Evolutionary conservation across 30 jellyfish, hydroid and myxozoan genomes (phyloP).

Genomic region (Aurelia sp.): DNA sequence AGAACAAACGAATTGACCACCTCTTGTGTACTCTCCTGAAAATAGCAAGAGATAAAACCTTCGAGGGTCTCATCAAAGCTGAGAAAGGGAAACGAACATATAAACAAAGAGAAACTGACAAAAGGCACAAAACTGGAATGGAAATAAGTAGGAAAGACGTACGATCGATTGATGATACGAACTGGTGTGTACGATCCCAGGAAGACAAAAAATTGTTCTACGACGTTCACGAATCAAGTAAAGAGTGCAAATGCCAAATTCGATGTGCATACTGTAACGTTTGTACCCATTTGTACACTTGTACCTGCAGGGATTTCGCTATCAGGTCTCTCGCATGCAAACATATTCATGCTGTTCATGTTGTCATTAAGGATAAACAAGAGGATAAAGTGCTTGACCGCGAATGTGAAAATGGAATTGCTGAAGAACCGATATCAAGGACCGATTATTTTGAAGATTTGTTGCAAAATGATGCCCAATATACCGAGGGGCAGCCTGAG

Average conservation of each 20-base stretch:
- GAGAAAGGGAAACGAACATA: not conserved
- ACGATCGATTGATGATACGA: not conserved
- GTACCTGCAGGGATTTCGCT: not conserved
- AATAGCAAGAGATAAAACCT: not conserved
- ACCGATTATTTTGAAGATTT: too few species aligned
- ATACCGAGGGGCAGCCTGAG: too few species aligned
- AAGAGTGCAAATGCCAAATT: not conserved
- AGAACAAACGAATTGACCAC: not conserved
- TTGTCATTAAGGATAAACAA: too few species aligned
- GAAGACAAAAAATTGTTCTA: not conserved
- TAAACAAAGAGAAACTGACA: not conserved
- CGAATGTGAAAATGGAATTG: too few species aligned
- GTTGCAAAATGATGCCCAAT: too few species aligned
- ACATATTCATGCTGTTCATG: slow-evolving; percentile 1
- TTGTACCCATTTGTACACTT: not conserved
- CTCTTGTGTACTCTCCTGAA: not conserved
- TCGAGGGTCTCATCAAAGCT: not conserved
- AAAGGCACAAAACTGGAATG: not conserved
- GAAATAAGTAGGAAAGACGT: not conserved
- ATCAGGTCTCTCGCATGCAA: not conserved
- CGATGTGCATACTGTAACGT: not conserved
- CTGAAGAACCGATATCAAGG: too few species aligned
- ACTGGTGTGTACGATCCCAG: not conserved
- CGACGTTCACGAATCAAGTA: too few species aligned
- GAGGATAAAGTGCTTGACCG: too few species aligned